A percentile compares a stretch with the other conserved stretches of the same genome.
Evolutionary conservation across 2,797 vertebrate genomes (phyloP).

Genomic region (Melanogrammus aeglefinus): DNA sequence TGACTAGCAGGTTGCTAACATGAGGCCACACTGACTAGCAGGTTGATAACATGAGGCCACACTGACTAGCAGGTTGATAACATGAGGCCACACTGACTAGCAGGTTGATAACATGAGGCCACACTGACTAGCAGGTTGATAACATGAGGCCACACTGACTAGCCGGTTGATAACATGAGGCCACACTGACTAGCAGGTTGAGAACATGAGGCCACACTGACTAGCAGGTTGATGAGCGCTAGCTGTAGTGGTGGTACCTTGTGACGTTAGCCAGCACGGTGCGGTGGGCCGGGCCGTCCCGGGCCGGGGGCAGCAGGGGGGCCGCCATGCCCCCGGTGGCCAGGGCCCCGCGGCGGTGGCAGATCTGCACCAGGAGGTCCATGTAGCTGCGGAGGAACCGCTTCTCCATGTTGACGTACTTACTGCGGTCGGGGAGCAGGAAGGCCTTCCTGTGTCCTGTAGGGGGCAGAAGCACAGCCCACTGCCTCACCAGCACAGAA

Average conservation of each 20-base stretch:
- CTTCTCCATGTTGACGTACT: slow-evolving; percentile 83
- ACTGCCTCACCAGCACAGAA: too few species aligned
- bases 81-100: too few species aligned
- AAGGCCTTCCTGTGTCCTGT: slow-evolving; percentile 73
- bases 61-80: too few species aligned
- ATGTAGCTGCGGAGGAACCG: slow-evolving; percentile 79
- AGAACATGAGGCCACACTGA: too few species aligned
- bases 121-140: too few species aligned
- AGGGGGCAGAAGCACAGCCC: neutral
- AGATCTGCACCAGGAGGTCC: slow-evolving; percentile 80
- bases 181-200: neutral
- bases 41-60: too few species aligned
- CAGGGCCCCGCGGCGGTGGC: slow-evolving; percentile 71
- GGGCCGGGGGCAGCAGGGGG: slow-evolving; percentile 62
- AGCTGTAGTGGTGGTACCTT: slow-evolving; percentile 26
- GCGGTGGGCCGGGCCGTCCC: slow-evolving; percentile 38
- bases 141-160: too few species aligned
- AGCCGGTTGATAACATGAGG: too few species aligned
- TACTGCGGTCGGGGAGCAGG: slow-evolving; percentile 80
- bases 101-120: too few species aligned
- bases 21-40: too few species aligned
- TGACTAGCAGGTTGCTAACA: too few species aligned
- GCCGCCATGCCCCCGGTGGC: slow-evolving; percentile 79
- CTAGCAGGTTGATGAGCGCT: neutral
- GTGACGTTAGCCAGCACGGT: slow-evolving; percentile 60